Evolutionary conservation across 2,113 vertebrate species (phyloP), one percentile per base, ranked within the genome.

Genomic region (Apeltes quadracus): DNA sequence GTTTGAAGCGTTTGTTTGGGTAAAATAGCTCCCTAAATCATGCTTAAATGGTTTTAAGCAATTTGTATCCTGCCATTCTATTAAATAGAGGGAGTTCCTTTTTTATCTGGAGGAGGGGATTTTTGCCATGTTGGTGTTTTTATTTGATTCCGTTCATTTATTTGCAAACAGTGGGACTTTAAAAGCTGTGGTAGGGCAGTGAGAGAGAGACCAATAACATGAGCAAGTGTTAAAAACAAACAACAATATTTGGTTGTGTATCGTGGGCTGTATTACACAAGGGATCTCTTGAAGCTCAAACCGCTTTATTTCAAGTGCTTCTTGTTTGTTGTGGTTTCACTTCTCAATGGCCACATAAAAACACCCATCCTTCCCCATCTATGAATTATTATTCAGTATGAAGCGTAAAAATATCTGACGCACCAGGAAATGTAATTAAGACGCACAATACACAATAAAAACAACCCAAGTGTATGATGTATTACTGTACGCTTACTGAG

Each of bases 191-290:
- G 51, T 32, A 10, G 38, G 10, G 36, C 22, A 39, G 51, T 6
- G 58, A 55, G 48, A 20, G 25, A 29, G 18, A 4, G 20, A 50
- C 53, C 72, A 71, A 76, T 55, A 69, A 70, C 68, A 76, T 25
- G 18, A 78, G 76, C 55, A 66, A 69, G 43, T 57, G 44, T 78
- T 63, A 59, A 76, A 72, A 43, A 69, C 67, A 75, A 76, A 74
- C 53, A 83, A 68, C 34, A 81, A 74, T 81, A 75, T 84, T 84
- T 83, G 53, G 20, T 68, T 76, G 69, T 41, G 74, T 44, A 68
- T 61, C 38, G 16, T 9, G 32, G 50, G 29, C 44, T 36, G 7
- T 5, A 29, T 20, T 69, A 23, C 54, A 20, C 69, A 16, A n/a
- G 34, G 39, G 44, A 53, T 68, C 55, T 20, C 38, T 32, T 7